Conservation (phyloP, 2,113 vertebrate species). For the Ptilorrhoa leucosticta region DNA sequence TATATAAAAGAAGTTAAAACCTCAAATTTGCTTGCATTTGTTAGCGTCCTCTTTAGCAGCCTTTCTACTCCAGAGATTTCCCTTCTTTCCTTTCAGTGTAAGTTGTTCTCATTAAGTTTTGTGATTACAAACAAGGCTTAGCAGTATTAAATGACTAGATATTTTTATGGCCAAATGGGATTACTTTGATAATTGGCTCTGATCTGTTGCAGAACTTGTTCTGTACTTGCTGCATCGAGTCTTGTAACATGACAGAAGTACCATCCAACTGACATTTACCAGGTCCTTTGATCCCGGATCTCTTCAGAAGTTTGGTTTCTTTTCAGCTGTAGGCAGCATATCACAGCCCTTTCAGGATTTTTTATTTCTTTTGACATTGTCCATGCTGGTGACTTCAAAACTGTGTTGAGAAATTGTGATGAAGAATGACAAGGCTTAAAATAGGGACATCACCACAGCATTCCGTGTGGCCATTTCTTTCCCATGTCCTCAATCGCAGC, state of each 20-base stretch:
- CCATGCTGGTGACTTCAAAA: not conserved
- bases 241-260: not conserved
- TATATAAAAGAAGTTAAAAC: slow-evolving; percentile 39
- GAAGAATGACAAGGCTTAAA: not conserved
- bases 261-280: not conserved
- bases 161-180: slow-evolving; percentile 60
- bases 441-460: not conserved
- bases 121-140: slow-evolving; percentile 64
- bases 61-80: slow-evolving; percentile 43
- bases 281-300: not conserved
- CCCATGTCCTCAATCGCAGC: not conserved
- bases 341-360: not conserved
- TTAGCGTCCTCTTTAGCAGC: not conserved
- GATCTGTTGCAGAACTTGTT: slow-evolving; percentile 29
- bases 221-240: not conserved
- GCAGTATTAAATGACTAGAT: slow-evolving; percentile 37
- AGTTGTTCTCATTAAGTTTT: slow-evolving; percentile 56
- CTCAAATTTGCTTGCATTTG: slow-evolving; percentile 33
- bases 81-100: not conserved
- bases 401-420: not conserved
- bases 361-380: not conserved
- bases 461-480: not conserved
- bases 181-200: slow-evolving; percentile 56
- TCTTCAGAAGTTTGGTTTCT: not conserved
- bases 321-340: not conserved